Evolutionary conservation across 2,888 invertebrate genomes (phyloP), one percentile per base, ranked within the genome.

Genomic region (Ellobium chinense): DNA sequence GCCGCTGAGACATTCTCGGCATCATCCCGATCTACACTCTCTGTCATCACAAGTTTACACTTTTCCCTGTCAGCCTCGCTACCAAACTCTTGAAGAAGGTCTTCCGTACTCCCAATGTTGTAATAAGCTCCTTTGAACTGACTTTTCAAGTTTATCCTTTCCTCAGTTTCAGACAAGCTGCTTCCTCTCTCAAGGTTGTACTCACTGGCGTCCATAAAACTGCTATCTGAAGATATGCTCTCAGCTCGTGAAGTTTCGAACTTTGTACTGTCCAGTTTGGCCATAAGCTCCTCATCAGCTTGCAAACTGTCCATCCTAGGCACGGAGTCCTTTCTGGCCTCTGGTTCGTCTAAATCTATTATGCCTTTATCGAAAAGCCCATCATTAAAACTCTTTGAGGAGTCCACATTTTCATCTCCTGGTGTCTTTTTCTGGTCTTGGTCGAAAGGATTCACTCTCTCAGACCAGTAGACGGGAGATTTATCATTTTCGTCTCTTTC

Each of bases 61-160:
- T 29, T 36, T 1, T 73, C 66, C 27, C 54, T 58, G 27, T 39
- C 79, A 2, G 46, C 21, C 21, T 79, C 79, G 54, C 39, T 60
- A 0, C 62, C 72, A 27, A 79, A 73, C 65, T 79, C 79, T 46
- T 73, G 73, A 4, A 79, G 39, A 4, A 79, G 60, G n/a, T 79
- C 79, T 54, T 79, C 79, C 9, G 79, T 79, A 27, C 79, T 79
- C 36, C 79, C 79, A 39, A 79, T 79, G 39, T 79, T 79, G 37
- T 79, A 79, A 21, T 73, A 79, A n/a, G 58, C 73, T 1, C 79
- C 79, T 58, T 73, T 79, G 31, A 79, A 79, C 46, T 79, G 65
- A 4, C 73, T 36, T 34, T 79, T 79, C 5, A 65, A 39, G 37
- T 31, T 79, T 27, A 79, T 73, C 29, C 66, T 46, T 14, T 79